Base-by-base conservation (phyloP, 2,113 vertebrate species). In the Brachypteracias leptosomus region DNA sequence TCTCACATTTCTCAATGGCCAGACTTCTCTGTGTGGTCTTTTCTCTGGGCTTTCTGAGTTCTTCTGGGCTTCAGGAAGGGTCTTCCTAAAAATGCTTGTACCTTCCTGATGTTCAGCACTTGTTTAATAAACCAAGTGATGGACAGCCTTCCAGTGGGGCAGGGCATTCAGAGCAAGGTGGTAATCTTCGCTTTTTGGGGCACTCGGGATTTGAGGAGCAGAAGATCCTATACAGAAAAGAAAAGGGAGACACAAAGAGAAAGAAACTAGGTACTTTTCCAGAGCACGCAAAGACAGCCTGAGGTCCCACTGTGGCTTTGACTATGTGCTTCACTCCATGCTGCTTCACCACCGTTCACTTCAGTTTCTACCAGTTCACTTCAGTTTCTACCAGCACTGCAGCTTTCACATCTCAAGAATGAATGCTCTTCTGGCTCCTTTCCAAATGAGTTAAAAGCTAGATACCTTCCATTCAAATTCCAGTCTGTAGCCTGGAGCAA, bases 231-330 rank as follows among this genome's bases (percentile, higher is more conserved):
- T 3, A 24, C 3, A 75, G 35, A 85, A 90, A 61, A 76, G 8
- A 70, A 66, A 81, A 77, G 38, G 8, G 33, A 75, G 62, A 33
- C 1, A 2, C 16, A 63, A 74, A 72, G 57, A 55, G 21, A 28
- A 62, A 38, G 58, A 90, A 75, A 21, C 15, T 3, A 18, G 35
- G 25, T 75, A 55, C 20, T 38, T 66, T 71, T 46, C 33, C 44
- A 26, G 4, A 44, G 7, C 20, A 7, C 42, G 31, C 13, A n/a
- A 46, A 49, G 54, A 24, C 0, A 0, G 58, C n/a, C 51, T 71
- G 29, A 5, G 36, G 33, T 68, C 26, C 25, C 35, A 46, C 14
- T 74, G 15, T 42, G 51, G 31, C 19, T 80, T 31, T 16, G 16
- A 36, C 22, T 2, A 2, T 6, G 11, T 16, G 31, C 13, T 5